Base-by-base conservation (phyloP, 2,113 vertebrate genomes). In the Eclectus roratus region DNA sequence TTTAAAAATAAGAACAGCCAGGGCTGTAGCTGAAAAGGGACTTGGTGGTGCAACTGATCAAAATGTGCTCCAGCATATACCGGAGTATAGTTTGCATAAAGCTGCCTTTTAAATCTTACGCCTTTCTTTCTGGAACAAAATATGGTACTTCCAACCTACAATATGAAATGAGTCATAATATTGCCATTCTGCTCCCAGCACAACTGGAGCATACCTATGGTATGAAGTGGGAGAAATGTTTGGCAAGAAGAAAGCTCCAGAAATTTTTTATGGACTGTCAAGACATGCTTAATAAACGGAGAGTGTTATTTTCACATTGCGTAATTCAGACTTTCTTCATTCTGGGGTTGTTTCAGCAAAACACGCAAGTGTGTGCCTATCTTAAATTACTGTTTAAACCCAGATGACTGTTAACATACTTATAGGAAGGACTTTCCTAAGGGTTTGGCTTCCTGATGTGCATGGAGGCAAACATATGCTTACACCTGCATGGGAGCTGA, bases 191-290 rank as follows among this genome's bases (percentile, higher is more conserved):
- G 96, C 90, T 94, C 44, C 71, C 86, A 82, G 91, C 93, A 96
- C 88, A 89, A 97, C 37, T 83, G 88, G 80, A 96, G 41, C 96
- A 96, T 94, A 95, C 96, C 92, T 96, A 85, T 66, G 87, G 88
- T 81, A 94, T 88, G 88, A 88, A 95, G 90, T 94, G 90, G 94
- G 85, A 94, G 94, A 93, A 92, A 79, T 93, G 91, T 72, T 81
- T 91, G 93, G 76, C 85, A 76, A 91, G 66, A 82, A 93, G 85
- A 96, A 93, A 85, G 77, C 70, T 89, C n/a, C 80, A 94, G 91
- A 84, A 43, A 72, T 94, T 86, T 81, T 91, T 61, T 15, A 84
- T 93, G 77, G 89, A 76, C 80, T 91, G 86, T 94, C 94, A 95
- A 77, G 93, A 61, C 92, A 85, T 2, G 92, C 93, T 94, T 93